A percentile compares a stretch with the other conserved stretches of the same genome.
Evolutionary conservation across 2,113 vertebrate species (phyloP).

Genomic region (Peromyscus polionotus): DNA sequence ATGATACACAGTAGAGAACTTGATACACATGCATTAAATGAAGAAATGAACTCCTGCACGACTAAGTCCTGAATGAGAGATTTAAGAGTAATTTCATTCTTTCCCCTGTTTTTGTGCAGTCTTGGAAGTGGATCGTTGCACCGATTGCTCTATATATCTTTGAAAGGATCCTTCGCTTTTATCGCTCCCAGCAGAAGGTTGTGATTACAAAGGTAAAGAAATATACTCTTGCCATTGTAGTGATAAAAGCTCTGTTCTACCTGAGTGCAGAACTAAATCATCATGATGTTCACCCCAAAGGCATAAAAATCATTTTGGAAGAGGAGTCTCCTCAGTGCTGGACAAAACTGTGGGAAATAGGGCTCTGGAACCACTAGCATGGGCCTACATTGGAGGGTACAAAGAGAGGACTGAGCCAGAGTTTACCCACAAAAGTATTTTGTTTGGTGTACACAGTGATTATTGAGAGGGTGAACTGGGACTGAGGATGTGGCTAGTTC

Average conservation of each 20-base stretch:
- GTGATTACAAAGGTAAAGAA: conserved; percentile 92
- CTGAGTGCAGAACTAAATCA: background rate
- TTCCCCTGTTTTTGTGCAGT: conserved; percentile 85
- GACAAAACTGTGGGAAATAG: conserved; percentile 23
- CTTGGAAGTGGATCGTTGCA: conserved; percentile 95
- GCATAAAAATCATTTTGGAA: background rate
- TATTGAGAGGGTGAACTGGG: conserved; percentile 25
- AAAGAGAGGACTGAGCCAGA: background rate
- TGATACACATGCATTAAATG: conserved; percentile 17
- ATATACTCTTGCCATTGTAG: background rate
- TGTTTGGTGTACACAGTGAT: background rate
- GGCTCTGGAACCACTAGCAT: background rate
- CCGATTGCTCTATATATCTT: conserved; percentile 93
- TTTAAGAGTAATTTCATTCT: background rate
- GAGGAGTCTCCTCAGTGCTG: background rate
- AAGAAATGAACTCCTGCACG: background rate
- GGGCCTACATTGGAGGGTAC: background rate
- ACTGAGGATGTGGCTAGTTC: background rate
- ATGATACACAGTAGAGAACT: conserved; percentile 10
- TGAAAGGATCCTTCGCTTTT: conserved; percentile 92
- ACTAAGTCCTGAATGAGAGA: background rate
- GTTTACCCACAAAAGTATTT: background rate
- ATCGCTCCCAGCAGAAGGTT: conserved; percentile 91
- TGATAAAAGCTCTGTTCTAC: background rate
- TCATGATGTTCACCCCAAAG: background rate